Percentiles rank a stretch among this genome's conserved stretches.
Evolutionary conservation across 2,888 invertebrate species (phyloP).

Genomic region (Xylocampa areola): DNA sequence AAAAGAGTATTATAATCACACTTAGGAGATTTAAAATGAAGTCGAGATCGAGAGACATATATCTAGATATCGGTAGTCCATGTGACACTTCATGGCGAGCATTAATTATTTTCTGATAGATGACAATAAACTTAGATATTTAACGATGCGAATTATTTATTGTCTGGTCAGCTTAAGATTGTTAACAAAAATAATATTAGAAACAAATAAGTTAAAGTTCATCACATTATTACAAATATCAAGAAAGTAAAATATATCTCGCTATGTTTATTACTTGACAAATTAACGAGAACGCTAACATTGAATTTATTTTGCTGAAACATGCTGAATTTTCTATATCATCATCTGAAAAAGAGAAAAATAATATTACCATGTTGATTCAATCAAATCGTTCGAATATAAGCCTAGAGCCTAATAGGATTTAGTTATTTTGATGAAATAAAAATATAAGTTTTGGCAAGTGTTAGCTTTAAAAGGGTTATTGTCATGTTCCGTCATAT

Average conservation of each 20-base stretch:
- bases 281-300: slow-evolving; percentile 64
- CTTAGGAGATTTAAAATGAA: slow-evolving; percentile 7
- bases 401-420: slow-evolving; percentile 18
- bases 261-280: slow-evolving; percentile 65
- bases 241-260: slow-evolving; percentile 67
- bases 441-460: slow-evolving; percentile 15
- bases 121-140: slow-evolving; percentile 33
- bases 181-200: slow-evolving; percentile 46
- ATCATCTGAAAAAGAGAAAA: slow-evolving; percentile 73
- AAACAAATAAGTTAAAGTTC: slow-evolving; percentile 44
- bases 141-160: slow-evolving; percentile 66
- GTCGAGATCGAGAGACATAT: neutral
- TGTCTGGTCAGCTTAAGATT: slow-evolving; percentile 75
- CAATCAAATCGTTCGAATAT: slow-evolving; percentile 1
- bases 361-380: slow-evolving; percentile 16
- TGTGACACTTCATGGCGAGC: slow-evolving; percentile 1
- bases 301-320: slow-evolving; percentile 59
- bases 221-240: slow-evolving; percentile 64
- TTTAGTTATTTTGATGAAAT: slow-evolving; percentile 23
- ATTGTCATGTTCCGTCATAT: neutral
- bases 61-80: neutral
- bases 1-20: neutral
- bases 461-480: neutral
- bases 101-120: slow-evolving; percentile 9
- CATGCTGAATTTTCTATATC: slow-evolving; percentile 74